Base-by-base conservation (phyloP, 2,113 vertebrate species). In the Oreochromis tanganicae region DNA sequence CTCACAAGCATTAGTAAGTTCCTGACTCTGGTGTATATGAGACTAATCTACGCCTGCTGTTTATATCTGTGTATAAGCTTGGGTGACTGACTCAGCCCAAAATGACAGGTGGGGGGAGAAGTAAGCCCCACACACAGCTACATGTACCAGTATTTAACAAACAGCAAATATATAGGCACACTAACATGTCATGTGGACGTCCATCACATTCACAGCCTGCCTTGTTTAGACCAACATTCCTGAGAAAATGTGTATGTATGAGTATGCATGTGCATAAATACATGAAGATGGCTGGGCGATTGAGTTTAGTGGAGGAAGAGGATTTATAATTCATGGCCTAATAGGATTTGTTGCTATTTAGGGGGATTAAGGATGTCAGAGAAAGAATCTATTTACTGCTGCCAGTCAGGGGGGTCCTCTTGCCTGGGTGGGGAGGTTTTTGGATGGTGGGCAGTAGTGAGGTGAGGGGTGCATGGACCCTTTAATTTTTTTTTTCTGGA, bases 281-380 rank as follows among this genome's bases (percentile, higher is more conserved):
- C 54, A 63, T 82, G 55, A 75, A 86, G 82, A 81, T 79, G 46
- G 87, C 84, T 85, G 83, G 86, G 83, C 21, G 82, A 87, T 73
- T 89, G 85, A 86, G 82, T 93, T 93, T 90, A 87, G 88, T 94
- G 92, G 93, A 88, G 92, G 95, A 95, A 94, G 91, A 92, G 95
- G 96, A 96, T 96, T 97, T 97, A 96, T 95, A 96, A 97, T 97
- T 97, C 96, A 97, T 96, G 95, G 93, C 94, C 95, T 97, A 97
- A 97, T 96, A 97, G 96, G 97, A 97, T 97, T 97, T 97, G 95
- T 95, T 95, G 96, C 96, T 97, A 96, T 97, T 98, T 97, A 97
- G 97, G 92, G 92, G 96, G 97, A 97, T 97, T 97, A 97, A 90
- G 93, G 94, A 93, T 96, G 95, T 97, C 97, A 96, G 92, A 97